Evolutionary conservation across 2,113 vertebrate species (phyloP).

Genomic region (Aphelocoma coerulescens): DNA sequence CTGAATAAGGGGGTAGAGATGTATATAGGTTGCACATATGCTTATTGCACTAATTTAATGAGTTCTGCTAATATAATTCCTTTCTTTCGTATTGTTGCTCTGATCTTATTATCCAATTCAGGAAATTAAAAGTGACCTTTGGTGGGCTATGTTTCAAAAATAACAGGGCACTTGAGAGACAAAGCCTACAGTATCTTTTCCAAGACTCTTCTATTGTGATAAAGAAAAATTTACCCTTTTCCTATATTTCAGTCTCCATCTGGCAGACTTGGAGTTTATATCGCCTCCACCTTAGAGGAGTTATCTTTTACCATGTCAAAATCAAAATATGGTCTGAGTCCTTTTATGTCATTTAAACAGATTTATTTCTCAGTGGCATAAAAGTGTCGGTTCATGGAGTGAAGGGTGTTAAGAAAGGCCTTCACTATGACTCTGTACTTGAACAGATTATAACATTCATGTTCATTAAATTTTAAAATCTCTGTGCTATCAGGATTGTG

Average conservation of each 20-base stretch:
- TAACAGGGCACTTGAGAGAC: background rate
- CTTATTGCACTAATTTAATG: background rate
- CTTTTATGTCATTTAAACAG: background rate
- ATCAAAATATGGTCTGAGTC: background rate
- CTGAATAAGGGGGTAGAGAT: background rate
- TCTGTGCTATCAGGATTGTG: background rate
- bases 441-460: background rate
- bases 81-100: background rate
- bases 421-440: background rate
- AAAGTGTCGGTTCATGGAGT: background rate
- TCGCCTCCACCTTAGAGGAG: background rate
- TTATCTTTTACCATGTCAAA: background rate
- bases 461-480: background rate
- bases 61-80: background rate
- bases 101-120: background rate
- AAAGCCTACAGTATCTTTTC: background rate
- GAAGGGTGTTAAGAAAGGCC: background rate
- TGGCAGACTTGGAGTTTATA: background rate
- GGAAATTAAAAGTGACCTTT: background rate
- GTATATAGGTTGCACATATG: background rate
- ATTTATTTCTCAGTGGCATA: background rate
- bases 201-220: background rate
- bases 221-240: background rate
- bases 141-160: background rate
- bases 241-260: background rate